Conservation (phyloP, 2,797 vertebrate species). For the Notoglanidium macrostoma region DNA sequence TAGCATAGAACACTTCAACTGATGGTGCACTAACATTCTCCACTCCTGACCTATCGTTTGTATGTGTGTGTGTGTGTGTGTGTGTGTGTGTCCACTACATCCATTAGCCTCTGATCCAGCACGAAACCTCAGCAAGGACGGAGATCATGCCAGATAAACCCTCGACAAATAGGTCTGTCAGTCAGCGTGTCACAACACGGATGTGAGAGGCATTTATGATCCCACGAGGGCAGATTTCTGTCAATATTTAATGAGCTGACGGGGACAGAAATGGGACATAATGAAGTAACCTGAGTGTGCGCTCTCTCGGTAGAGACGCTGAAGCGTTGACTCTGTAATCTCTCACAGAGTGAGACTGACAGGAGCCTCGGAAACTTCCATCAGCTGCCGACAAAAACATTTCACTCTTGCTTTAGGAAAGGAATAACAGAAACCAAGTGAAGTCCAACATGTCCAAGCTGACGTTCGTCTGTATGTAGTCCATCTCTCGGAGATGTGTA, state of each 20-base stretch:
- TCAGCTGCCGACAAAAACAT: background rate
- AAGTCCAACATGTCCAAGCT: background rate
- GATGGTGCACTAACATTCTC: background rate
- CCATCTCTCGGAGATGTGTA: background rate
- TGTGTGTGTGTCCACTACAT: background rate
- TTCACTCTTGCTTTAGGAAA: background rate
- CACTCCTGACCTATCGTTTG: background rate
- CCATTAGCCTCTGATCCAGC: background rate
- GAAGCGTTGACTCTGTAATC: background rate
- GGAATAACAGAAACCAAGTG: background rate
- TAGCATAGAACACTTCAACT: background rate
- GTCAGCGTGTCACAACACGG: conserved; percentile 43
- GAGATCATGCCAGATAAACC: conserved; percentile 47
- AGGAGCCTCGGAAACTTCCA: background rate
- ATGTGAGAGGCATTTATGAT: conserved; percentile 53
- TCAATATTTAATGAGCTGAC: conserved; percentile 67
- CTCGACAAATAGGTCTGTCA: conserved; percentile 49
- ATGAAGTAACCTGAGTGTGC: conserved; percentile 45
- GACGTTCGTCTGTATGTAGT: background rate
- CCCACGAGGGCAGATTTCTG: conserved; percentile 47
- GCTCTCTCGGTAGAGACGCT: background rate
- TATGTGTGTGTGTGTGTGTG: conserved; percentile 10
- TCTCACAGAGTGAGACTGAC: background rate
- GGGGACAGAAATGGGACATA: conserved; percentile 47
- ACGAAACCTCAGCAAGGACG: background rate